Conservation (phyloP, 2,113 vertebrate species). For the Otolemur garnettii region DNA sequence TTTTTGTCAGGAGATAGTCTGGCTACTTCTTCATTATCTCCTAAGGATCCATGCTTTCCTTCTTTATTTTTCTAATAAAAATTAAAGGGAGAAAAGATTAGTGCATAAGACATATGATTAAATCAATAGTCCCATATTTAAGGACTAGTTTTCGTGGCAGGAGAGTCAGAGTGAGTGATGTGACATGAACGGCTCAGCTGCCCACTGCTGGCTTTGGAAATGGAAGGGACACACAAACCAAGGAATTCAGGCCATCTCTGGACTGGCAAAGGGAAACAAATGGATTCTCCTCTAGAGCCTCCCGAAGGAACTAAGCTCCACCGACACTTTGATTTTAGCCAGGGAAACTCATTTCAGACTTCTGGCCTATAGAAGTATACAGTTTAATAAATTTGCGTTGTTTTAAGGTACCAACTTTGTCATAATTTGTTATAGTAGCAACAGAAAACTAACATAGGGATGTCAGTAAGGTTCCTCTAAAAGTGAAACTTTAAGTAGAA, state of each 20-base stretch:
- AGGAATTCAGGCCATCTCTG: not conserved
- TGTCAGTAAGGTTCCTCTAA: not conserved
- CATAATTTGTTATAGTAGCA: constrained; percentile 31
- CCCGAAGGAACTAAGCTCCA: not conserved
- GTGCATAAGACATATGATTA: constrained; percentile 37
- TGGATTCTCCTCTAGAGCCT: not conserved
- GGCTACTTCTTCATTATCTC: constrained; percentile 64
- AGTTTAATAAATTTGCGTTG: not conserved
- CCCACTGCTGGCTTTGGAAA: not conserved
- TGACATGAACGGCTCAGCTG: not conserved
- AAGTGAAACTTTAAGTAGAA: constrained; percentile 36
- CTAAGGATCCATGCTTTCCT: constrained; percentile 61
- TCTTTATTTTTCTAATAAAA: constrained; percentile 80
- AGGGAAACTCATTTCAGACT: not conserved
- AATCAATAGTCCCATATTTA: constrained; percentile 49
- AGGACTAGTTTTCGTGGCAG: constrained; percentile 8
- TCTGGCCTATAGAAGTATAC: not conserved
- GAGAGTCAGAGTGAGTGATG: not conserved
- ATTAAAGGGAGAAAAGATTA: constrained; percentile 33
- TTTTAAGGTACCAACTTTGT: not conserved
- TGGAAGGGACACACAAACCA: not conserved
- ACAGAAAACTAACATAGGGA: not conserved
- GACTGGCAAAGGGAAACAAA: constrained; percentile 20
- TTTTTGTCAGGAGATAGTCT: constrained; percentile 74
- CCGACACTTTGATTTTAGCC: not conserved